Evolutionary conservation across 2,888 invertebrate species (phyloP), one percentile per base, ranked within the genome.

Genomic region (Rhabditoides inermis): DNA sequence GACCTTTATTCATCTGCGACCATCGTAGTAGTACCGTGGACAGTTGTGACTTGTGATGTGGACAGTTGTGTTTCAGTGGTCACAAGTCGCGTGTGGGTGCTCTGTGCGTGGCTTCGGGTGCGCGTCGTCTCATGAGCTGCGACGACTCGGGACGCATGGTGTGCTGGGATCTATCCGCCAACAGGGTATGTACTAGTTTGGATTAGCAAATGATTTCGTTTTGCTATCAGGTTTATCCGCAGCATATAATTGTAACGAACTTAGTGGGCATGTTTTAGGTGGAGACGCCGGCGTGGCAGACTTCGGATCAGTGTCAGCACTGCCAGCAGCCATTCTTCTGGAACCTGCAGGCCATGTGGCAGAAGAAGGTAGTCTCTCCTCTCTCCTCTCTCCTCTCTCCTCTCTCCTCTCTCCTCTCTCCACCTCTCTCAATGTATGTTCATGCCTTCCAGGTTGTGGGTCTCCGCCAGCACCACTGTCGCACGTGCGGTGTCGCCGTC

Each of bases 311-410:
- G 39, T 99, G 98, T 78, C 87, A 95, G 82, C 82, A 89, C 55
- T 99, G 98, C 78, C 85, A 86, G 49, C 83, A 87, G 56, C 98
- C 98, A 23, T 98, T 98, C 81, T 95, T 95, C 80, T 98, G 98
- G 98, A 99, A 99, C 79, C 84, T 98, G 48, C 84, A 88, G 60
- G 90, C 89, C 12, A 98, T 99, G 94, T 90, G 95, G 88, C 90
- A 94, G 79, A 88, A 88, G 79, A 86, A 75, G 54, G 68, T 66
- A 36, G 10, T n/a, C 22, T 42, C 20, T 12, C 18, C 15, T 46
- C 7, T 32, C 35, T 32, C 52, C 46, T 32, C 42, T 25, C 41
- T 39, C 47, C 28, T 35, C 30, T 45, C 44, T 25, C 25, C 4
- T 49, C 40, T 56, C 23, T n/a, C 20, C 25, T 18, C 32, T 10